Percentiles rank a stretch among this genome's conserved stretches.
These are phyloP conservation scores for Rhimphoctona megacephalus DNA, from an alignment of 2,888 invertebrate genomes.

Conservation along the genomic window DNA sequence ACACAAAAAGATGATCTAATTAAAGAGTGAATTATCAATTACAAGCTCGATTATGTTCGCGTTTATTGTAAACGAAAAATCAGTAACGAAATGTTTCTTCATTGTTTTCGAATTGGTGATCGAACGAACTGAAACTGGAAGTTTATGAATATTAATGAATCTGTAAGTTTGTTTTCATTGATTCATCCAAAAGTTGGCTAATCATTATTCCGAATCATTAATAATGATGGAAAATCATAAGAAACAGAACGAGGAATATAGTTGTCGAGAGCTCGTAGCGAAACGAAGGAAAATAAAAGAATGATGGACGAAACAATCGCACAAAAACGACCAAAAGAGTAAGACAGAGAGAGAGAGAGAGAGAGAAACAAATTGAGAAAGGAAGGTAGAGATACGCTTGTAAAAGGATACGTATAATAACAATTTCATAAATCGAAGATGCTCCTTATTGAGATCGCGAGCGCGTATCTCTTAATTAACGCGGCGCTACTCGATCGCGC, in stretches of 20 bases:
- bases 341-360: not conserved
- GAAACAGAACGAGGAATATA: not conserved
- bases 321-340: not conserved
- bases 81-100: too few species aligned
- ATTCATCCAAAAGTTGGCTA: conserved; percentile 24
- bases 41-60: too few species aligned
- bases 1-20: too few species aligned
- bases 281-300: not conserved
- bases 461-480: conserved; percentile 80
- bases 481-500: conserved; percentile 76
- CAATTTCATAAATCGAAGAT: conserved; percentile 73
- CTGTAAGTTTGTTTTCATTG: conserved; percentile 29
- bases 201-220: conserved; percentile 31
- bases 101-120: too few species aligned
- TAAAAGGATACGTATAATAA: conserved; percentile 57
- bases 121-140: too few species aligned
- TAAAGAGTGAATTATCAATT: too few species aligned
- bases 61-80: too few species aligned
- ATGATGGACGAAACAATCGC: not conserved
- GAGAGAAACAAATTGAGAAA: conserved; percentile 13
- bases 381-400: conserved; percentile 9
- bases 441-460: conserved; percentile 78
- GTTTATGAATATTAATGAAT: not conserved
- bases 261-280: not conserved
- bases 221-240: conserved; percentile 2